These are phyloP conservation scores for Drosophila ercepeae DNA, from an alignment of 1,140 invertebrate genomes.

Conservation along the genomic window DNA sequence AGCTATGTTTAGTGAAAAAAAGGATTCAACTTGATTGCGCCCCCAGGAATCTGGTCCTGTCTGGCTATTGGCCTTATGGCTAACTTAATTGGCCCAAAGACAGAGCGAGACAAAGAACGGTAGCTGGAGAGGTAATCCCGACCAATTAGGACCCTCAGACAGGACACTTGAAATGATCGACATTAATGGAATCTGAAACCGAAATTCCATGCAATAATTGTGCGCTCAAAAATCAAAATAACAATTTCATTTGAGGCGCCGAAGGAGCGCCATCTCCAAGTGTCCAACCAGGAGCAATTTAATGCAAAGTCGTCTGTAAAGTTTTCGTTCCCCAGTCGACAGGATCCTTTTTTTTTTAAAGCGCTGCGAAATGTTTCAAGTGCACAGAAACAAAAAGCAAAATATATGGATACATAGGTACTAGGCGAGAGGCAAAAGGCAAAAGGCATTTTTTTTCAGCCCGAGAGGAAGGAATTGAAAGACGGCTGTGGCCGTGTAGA, in stretches of 20 bases:
- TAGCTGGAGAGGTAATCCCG: conserved; percentile 17
- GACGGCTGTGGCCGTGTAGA: conserved; percentile 43
- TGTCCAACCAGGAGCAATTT: conserved; percentile 54
- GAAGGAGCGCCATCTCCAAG: conserved; percentile 23
- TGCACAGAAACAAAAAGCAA: conserved; percentile 43
- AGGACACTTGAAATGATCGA: conserved; percentile 29
- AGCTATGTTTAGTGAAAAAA: conserved; percentile 77
- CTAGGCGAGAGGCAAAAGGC: conserved; percentile 29
- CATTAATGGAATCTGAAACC: conserved; percentile 2
- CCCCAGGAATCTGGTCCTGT: conserved; percentile 35
- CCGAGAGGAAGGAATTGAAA: conserved; percentile 59
- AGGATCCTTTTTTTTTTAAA: conserved; percentile 55
- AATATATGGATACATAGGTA: conserved; percentile 24
- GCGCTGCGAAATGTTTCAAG: conserved; percentile 61
- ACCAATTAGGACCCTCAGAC: conserved; percentile 38
- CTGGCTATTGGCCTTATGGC: conserved; percentile 29
- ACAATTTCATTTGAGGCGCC: conserved; percentile 52
- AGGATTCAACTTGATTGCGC: conserved; percentile 70
- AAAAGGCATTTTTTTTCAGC: conserved; percentile 56
- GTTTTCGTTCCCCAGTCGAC: conserved; percentile 30
- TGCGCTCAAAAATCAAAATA: conserved; percentile 29
- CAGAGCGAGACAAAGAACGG: background rate
- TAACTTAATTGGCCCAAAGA: conserved; percentile 25
- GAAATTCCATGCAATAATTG: background rate
- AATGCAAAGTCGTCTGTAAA: conserved; percentile 67